phyloP scores from a whole-genome alignment of 2,113 vertebrate species.

The Oenanthe melanoleuca region DNA sequence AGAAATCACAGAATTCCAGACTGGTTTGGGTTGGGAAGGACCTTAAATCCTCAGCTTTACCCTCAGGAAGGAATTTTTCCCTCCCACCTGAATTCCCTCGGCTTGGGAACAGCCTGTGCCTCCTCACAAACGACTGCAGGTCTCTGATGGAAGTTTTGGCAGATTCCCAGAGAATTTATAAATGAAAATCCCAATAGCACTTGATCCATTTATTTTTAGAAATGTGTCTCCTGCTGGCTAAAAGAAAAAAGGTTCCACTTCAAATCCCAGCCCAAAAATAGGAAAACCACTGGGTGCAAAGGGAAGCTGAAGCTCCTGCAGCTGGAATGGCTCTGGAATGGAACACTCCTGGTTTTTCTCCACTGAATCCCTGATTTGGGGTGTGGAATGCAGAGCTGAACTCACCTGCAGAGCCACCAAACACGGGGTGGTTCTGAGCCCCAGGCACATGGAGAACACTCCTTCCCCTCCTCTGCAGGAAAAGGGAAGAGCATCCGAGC shows the following conservation, averaged over 20 bases:
- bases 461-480: slow-evolving; percentile 31
- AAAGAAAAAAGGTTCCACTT: background rate
- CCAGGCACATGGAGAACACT: slow-evolving; percentile 14
- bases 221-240: background rate
- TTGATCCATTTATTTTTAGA: background rate
- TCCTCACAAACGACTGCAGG: background rate
- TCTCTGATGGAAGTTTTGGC: background rate
- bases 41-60: background rate
- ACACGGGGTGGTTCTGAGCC: background rate
- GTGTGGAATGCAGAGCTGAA: background rate
- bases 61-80: background rate
- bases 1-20: background rate
- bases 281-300: fast-evolving
- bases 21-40: background rate
- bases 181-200: background rate
- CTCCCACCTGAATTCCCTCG: background rate
- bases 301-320: background rate
- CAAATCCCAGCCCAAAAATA: background rate
- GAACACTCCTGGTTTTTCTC: background rate
- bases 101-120: background rate
- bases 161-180: background rate
- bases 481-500: background rate
- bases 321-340: fast-evolving
- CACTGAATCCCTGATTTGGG: background rate
- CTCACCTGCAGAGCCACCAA: background rate